phyloP scores from a whole-genome alignment of 2,797 vertebrate species.

The Microtus agrestis region DNA sequence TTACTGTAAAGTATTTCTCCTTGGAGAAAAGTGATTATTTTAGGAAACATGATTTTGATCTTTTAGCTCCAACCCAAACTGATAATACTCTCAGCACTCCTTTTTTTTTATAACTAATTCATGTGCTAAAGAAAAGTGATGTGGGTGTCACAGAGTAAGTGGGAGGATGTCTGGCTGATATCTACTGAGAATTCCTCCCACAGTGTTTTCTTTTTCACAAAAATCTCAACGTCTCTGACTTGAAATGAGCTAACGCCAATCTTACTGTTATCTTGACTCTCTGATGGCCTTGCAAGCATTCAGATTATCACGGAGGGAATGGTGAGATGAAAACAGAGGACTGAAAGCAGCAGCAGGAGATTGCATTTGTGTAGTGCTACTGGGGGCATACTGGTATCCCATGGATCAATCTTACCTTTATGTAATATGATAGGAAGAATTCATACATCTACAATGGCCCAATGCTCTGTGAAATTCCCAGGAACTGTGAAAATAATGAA shows the following conservation, averaged over 20 bases:
- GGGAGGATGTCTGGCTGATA: conserved; percentile 50
- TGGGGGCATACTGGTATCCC: neutral
- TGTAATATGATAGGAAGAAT: neutral
- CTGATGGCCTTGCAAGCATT: neutral
- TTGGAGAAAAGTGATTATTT: conserved; percentile 36
- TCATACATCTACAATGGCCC: neutral
- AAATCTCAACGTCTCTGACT: conserved; percentile 46
- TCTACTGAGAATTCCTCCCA: conserved; percentile 39
- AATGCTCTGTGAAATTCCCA: neutral
- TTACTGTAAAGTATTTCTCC: conserved; percentile 53
- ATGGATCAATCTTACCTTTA: neutral
- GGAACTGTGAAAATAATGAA: neutral
- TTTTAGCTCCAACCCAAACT: conserved; percentile 8
- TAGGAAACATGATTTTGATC: conserved; percentile 48
- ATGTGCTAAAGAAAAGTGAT: conserved; percentile 55
- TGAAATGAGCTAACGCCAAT: neutral
- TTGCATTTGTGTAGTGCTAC: neutral
- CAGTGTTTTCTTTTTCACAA: conserved; percentile 51
- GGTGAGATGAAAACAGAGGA: neutral
- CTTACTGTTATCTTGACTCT: neutral
- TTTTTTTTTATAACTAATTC: conserved; percentile 44
- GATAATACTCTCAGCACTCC: neutral
- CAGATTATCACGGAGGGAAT: neutral
- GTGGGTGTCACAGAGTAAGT: conserved; percentile 50
- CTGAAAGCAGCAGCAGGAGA: neutral